Base-by-base conservation (phyloP, 2,888 invertebrate species). In the Aelia acuminata region DNA sequence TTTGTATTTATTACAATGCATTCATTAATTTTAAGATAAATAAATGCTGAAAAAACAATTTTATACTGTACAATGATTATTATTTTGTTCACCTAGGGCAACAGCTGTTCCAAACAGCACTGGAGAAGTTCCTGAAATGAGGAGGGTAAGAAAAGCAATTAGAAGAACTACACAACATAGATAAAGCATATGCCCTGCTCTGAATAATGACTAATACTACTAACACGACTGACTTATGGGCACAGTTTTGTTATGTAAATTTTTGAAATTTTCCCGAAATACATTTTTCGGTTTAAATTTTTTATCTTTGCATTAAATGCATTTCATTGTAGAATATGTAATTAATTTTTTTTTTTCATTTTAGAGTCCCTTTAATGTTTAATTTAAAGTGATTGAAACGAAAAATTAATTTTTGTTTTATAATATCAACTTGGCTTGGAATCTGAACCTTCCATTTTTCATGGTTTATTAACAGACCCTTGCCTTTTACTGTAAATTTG, bases 151-250 rank as follows among this genome's bases (percentile, higher is more conserved):
- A 48, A 88, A 70, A 48, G 88, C 88, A 18, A n/a, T 88, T 47
- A 88, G 88, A 31, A 88, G 88, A 53, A 88, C 88, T 15, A 85
- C 88, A 20, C 63, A 43, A 49, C 53, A 84, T 47, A 88, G 85
- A 88, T 88, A 88, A 88, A 84, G 26, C 20, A 43, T 26, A 53
- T 18, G 53, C 85, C 13, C 31, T 49, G 49, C 49, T 53, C 31
- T 39, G 11, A 7, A 57, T 50, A 39, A 85, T 53, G 43, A 80
- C 80, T 75, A 75, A 80, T 80, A 22, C n/a, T 39, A 85, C 85
- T 85, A 85, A 85, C 85, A 53, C 49, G 85, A 85, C 85, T 85
- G 53, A 85, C 85, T 35, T 35, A 43, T 39, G 39, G 85, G 39
- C 85, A 53, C 85, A 85, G 35, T 85, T 85, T 85, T 35, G 31